Conservation (phyloP, 2,888 invertebrate species). For the Cheilosia soror region DNA sequence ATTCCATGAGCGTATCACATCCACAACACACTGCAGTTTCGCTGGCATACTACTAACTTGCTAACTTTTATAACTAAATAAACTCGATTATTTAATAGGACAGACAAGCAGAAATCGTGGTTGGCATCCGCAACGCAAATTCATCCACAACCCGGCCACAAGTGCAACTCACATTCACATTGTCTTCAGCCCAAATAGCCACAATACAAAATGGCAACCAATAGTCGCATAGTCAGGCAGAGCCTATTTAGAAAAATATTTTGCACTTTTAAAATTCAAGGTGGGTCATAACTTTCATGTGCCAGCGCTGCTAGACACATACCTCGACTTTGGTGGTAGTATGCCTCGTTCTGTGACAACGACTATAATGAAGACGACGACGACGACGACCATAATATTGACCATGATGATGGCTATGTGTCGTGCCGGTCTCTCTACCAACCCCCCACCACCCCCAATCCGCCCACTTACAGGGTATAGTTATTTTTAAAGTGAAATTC, state of each 20-base stretch:
- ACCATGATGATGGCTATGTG: conserved; percentile 61
- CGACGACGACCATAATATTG: conserved; percentile 35
- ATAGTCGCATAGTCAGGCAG: conserved; percentile 15
- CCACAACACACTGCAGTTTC: conserved; percentile 59
- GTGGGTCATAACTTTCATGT: conserved; percentile 72
- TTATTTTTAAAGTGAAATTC: conserved; percentile 73
- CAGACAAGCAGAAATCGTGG: conserved; percentile 69
- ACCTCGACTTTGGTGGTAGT: conserved; percentile 27
- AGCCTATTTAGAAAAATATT: conserved; percentile 56
- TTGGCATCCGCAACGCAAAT: conserved; percentile 50
- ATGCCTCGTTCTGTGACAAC: conserved; percentile 35
- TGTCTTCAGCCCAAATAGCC: conserved; percentile 45
- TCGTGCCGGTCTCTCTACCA: conserved; percentile 22
- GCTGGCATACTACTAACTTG: conserved; percentile 75
- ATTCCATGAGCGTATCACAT: conserved; percentile 56
- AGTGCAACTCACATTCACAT: conserved; percentile 18
- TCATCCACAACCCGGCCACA: conserved; percentile 19
- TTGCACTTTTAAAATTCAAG: conserved; percentile 72
- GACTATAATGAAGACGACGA: conserved; percentile 13
- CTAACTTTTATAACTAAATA: conserved; percentile 75
- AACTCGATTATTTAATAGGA: conserved; percentile 75
- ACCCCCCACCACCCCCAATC: neutral
- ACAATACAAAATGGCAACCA: conserved; percentile 66
- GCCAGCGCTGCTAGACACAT: conserved; percentile 39
- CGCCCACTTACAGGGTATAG: neutral